Evolutionary conservation across 2,888 invertebrate genomes (phyloP).

Genomic region (Odontomyia ornata): DNA sequence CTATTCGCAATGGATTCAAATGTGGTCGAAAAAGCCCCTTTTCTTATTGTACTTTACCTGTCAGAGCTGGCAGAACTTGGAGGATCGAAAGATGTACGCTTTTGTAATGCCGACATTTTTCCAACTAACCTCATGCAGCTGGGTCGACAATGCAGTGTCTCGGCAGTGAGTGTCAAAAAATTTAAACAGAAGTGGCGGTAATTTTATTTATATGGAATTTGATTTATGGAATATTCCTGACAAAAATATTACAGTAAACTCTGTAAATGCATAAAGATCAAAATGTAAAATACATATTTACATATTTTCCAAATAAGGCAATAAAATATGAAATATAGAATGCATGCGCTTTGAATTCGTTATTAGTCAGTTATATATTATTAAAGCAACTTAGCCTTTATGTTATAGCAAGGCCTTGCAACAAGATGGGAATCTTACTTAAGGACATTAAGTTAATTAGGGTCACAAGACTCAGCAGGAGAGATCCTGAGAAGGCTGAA

Average conservation of each 20-base stretch:
- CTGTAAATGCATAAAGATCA: background rate
- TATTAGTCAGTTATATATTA: too few relatives aligned
- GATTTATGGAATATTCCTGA: background rate
- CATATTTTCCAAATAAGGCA: too few relatives aligned
- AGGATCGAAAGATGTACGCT: constrained; percentile 76
- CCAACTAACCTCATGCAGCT: background rate
- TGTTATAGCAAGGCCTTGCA: too few relatives aligned
- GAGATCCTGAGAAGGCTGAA: too few relatives aligned
- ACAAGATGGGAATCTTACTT: too few relatives aligned
- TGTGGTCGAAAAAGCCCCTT: background rate
- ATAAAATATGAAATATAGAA: too few relatives aligned
- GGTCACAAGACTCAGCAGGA: too few relatives aligned
- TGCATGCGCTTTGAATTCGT: too few relatives aligned
- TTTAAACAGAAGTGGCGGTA: background rate
- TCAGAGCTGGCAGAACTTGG: constrained; percentile 92
- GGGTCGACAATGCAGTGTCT: constrained; percentile 32
- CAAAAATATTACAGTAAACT: background rate
- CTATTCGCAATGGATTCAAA: constrained; percentile 3
- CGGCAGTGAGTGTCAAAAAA: background rate
- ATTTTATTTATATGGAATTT: too few relatives aligned
- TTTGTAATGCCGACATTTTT: constrained; percentile 53
- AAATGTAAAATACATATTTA: too few relatives aligned
- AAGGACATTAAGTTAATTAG: too few relatives aligned
- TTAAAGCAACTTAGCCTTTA: too few relatives aligned
- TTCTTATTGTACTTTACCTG: constrained; percentile 70